A percentile compares a stretch with the other conserved stretches of the same genome.
These are phyloP conservation scores for Oscheius sp. DNA, from an alignment of 2,888 invertebrate genomes.

Conservation along the genomic window DNA sequence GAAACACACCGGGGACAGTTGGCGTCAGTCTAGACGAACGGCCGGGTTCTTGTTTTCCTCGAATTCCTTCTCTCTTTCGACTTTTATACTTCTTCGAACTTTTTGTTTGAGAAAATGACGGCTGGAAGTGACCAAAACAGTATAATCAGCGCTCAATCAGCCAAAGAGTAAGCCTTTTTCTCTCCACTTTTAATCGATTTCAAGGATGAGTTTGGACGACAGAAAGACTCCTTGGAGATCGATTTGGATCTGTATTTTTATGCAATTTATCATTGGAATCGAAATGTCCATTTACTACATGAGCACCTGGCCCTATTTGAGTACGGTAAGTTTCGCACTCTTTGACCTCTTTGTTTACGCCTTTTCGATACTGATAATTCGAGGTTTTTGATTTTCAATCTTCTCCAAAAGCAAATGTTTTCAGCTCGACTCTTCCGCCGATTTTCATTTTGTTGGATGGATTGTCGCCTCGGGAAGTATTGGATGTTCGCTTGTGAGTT, in stretches of 20 bases:
- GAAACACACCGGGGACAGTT: no score
- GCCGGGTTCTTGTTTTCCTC: no score
- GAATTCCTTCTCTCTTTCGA: no score
- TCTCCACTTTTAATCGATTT: neutral
- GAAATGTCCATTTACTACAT: conserved; percentile 43
- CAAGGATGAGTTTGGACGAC: neutral
- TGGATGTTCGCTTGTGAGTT: conserved; percentile 41
- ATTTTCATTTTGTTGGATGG: conserved; percentile 49
- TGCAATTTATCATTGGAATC: conserved; percentile 41
- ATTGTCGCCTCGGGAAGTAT: conserved; percentile 49
- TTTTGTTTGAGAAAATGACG: no score
- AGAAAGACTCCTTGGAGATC: conserved; percentile 35
- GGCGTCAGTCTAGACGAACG: no score
- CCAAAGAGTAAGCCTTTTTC: neutral
- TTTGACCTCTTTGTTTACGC: no score
- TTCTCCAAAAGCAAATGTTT: no score
- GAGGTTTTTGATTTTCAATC: no score
- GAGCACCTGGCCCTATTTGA: conserved; percentile 43
- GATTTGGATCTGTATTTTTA: conserved; percentile 39
- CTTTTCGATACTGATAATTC: no score
- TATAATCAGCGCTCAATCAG: neutral
- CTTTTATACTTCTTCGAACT: no score
- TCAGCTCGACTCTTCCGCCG: conserved; percentile 39
- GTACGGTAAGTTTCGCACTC: conserved; percentile 25
- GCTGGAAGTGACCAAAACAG: neutral